Base-by-base conservation (phyloP, 2,113 vertebrate species). In the Psittacus erithacus region DNA sequence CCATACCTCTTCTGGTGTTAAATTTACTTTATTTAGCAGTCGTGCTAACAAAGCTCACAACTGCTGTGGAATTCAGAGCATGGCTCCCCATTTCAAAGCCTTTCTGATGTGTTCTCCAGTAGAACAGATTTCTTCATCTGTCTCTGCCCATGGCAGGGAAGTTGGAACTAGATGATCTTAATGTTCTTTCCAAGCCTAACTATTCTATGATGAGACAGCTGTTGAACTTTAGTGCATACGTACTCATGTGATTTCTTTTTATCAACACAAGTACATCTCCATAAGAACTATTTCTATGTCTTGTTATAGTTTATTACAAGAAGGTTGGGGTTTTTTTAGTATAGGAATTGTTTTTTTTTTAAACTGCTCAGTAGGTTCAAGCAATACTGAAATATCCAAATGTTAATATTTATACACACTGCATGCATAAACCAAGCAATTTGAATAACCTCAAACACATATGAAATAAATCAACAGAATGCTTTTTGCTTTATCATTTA, bases 401-500 rank as follows among this genome's bases (percentile, higher is more conserved):
- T 28, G 41, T 69, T 78, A 52, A 35, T 63, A 88, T 49, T 85
- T 64, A 60, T 39, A 64, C 6, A 23, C 59, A 57, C 41, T 31
- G 29, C 70, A 87, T 44, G 39, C 55, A 91, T 41, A 88, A 93
- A 70, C 25, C 16, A 84, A 93, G 33, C 55, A 70, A 78, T 62
- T 19, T 81, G 46, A 75, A 74, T 22, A 94, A 44, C 47, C 62
- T 86, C 64, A 81, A 90, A 49, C 27, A 68, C 4, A 6, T 41
- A 52, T 39, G 27, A 90, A 91, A 71, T 73, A 91, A 94, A 91
- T 94, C 79, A 94, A 71, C 47, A 68, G 76, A 96, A 88, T 43
- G 38, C 35, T 71, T 95, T 95, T 82, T 93, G 55, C 62, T 84
- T 84, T 95, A 91, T 95, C 62, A 49, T 85, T 94, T 92, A 84